A percentile compares a stretch with the other conserved stretches of the same genome.
These are phyloP conservation scores for Otus sunia DNA, from an alignment of 2,113 vertebrate species.

Conservation along the genomic window DNA sequence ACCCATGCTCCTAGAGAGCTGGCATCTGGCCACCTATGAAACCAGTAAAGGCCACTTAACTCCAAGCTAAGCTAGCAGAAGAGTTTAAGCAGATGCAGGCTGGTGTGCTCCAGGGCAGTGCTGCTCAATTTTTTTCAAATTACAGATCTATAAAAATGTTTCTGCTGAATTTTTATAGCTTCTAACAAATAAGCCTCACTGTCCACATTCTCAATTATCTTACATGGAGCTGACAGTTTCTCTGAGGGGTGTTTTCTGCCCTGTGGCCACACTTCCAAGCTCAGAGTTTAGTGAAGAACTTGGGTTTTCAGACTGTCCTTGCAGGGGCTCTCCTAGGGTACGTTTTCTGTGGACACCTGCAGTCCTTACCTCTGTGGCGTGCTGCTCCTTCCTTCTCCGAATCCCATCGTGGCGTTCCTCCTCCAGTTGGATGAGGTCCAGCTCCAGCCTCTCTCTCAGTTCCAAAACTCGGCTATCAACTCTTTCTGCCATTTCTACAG, in stretches of 20 bases:
- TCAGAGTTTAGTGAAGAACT: not conserved
- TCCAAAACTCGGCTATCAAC: conserved; percentile 44
- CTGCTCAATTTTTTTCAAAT: not conserved
- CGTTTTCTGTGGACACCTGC: rapidly evolving
- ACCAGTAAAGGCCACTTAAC: not conserved
- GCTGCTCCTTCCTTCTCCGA: conserved; percentile 87
- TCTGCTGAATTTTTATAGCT: not conserved
- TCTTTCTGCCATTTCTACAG: conserved; percentile 20
- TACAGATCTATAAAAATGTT: not conserved
- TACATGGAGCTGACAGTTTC: not conserved
- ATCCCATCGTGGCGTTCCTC: conserved; percentile 77
- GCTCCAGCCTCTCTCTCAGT: conserved; percentile 82
- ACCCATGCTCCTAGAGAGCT: rapidly evolving
- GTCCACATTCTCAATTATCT: not conserved
- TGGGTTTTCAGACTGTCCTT: not conserved
- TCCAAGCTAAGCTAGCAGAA: not conserved
- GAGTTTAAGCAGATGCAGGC: not conserved
- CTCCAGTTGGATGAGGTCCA: conserved; percentile 77
- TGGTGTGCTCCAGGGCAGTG: not conserved
- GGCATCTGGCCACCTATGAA: not conserved
- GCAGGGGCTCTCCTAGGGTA: not conserved
- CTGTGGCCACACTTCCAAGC: not conserved
- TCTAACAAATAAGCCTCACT: not conserved
- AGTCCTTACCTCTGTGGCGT: conserved; percentile 79
- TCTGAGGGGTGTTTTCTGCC: not conserved